Percentiles rank a stretch among this genome's conserved stretches.
phyloP scores from a whole-genome alignment of 1,140 invertebrate genomes.

The Heliconius hewitsoni region DNA sequence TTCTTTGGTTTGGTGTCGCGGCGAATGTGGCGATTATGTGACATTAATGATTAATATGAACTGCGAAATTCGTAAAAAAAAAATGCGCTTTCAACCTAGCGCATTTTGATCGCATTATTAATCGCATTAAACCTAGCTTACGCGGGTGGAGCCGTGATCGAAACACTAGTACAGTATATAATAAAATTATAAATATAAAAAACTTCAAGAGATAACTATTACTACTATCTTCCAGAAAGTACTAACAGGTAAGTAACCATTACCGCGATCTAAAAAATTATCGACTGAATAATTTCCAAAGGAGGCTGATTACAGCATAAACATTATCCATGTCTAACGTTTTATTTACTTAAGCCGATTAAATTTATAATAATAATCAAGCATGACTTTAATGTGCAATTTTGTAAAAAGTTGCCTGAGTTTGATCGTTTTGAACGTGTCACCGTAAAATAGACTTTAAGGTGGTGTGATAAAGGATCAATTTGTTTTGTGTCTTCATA shows the following conservation, averaged over 20 bases:
- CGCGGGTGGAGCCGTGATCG: too few relatives aligned
- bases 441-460: slow-evolving; percentile 17
- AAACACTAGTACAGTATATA: too few relatives aligned
- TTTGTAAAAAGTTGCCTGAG: slow-evolving; percentile 43
- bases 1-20: too few relatives aligned
- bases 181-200: too few relatives aligned
- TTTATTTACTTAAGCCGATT: slow-evolving; percentile 26
- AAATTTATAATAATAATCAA: slow-evolving; percentile 43
- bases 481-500: slow-evolving; percentile 14
- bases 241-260: not conserved
- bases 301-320: not conserved
- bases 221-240: not conserved
- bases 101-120: too few relatives aligned
- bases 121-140: too few relatives aligned
- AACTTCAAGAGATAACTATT: not conserved
- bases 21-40: too few relatives aligned
- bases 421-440: not conserved
- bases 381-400: slow-evolving; percentile 48
- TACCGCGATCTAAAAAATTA: not conserved
- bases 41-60: too few relatives aligned
- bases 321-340: not conserved
- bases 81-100: too few relatives aligned
- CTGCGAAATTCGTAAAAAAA: too few relatives aligned
- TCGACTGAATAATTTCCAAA: not conserved
- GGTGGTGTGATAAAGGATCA: not conserved